Conservation (phyloP, 2,113 vertebrate genomes). For the Silurus asotus region DNA sequence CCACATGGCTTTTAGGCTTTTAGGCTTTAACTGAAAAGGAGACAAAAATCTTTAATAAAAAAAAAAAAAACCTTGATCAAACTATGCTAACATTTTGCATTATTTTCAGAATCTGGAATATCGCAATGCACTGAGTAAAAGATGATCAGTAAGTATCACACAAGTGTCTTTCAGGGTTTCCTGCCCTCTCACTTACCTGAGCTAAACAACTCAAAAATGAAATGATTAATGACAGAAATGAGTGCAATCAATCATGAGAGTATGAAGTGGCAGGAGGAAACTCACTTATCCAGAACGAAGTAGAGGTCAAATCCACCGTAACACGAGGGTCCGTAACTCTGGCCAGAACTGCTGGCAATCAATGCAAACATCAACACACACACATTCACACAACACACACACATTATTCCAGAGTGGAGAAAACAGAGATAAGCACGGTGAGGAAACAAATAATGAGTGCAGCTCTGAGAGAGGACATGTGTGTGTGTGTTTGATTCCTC, state of each 20-base stretch:
- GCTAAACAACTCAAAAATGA: not conserved
- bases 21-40: not conserved
- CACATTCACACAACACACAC: conserved; percentile 15
- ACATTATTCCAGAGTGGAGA: conserved; percentile 30
- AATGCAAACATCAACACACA: conserved; percentile 28
- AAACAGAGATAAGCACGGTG: not conserved
- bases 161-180: not conserved
- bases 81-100: not conserved
- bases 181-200: not conserved
- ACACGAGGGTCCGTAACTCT: conserved; percentile 28
- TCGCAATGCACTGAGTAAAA: not conserved
- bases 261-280: conserved; percentile 1
- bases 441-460: not conserved
- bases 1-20: not conserved
- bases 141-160: not conserved
- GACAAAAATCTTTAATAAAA: not conserved
- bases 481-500: conserved; percentile 7
- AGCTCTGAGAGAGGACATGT: conserved; percentile 1
- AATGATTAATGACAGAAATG: not conserved
- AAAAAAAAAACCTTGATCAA: too few relatives aligned
- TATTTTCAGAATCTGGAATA: not conserved
- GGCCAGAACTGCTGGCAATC: not conserved
- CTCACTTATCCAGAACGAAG: conserved; percentile 43
- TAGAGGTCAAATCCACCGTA: conserved; percentile 44
- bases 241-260: not conserved